These are phyloP conservation scores for Perccottus glenii DNA, from an alignment of 2,113 vertebrate genomes.

Conservation along the genomic window DNA sequence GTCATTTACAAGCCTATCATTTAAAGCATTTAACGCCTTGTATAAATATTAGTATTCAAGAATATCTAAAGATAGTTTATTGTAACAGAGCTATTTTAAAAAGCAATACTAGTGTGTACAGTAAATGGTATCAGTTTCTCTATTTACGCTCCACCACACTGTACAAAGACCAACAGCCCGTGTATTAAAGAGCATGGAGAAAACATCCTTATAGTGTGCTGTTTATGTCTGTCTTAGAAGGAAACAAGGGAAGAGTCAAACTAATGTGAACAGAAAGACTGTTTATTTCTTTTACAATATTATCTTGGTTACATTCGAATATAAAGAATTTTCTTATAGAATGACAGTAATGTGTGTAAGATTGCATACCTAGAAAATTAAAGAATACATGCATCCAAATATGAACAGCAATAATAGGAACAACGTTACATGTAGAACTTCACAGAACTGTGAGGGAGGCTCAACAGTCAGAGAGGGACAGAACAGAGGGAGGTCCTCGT, in stretches of 20 bases:
- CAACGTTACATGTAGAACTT: constrained; percentile 54
- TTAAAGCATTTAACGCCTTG: constrained; percentile 27
- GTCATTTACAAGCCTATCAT: constrained; percentile 30
- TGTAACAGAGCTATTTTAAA: constrained; percentile 68
- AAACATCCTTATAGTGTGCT: constrained; percentile 8
- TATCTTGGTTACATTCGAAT: constrained; percentile 78
- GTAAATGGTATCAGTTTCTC: constrained; percentile 37
- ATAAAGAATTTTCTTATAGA: constrained; percentile 74
- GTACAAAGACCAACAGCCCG: constrained; percentile 67
- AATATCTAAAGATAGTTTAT: constrained; percentile 39
- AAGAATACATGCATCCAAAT: constrained; percentile 65
- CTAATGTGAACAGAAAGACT: constrained; percentile 61
- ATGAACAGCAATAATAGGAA: constrained; percentile 68
- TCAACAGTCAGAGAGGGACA: constrained; percentile 19
- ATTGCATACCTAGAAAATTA: constrained; percentile 69
- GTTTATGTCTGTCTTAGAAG: no score
- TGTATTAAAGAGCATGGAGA: constrained; percentile 79
- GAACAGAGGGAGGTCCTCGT: constrained; percentile 13
- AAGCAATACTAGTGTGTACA: constrained; percentile 69
- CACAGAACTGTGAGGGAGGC: constrained; percentile 23
- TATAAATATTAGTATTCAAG: constrained; percentile 37
- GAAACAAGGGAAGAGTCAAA: neutral
- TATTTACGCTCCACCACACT: constrained; percentile 55
- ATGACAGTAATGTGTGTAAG: constrained; percentile 66
- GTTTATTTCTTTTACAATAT: constrained; percentile 79